Base-by-base conservation (phyloP, 1,140 invertebrate genomes). In the Mya arenaria region DNA sequence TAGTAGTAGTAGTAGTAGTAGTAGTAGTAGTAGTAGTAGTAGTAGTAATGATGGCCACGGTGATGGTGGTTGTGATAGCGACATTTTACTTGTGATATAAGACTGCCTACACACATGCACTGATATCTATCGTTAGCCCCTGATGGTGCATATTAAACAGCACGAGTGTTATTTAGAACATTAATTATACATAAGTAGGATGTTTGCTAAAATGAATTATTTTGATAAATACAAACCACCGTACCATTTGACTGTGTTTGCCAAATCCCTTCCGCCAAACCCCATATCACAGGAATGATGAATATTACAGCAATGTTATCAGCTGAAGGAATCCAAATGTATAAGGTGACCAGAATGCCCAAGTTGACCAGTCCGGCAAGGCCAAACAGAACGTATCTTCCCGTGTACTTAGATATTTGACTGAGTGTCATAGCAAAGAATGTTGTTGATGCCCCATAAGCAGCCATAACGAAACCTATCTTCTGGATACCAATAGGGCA, bases 391-490 rank as follows among this genome's bases (percentile, higher is more conserved):
- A 97, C 96, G 77, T 96, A 94, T 81, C 98, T 94, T 4, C 98
- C 98, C 62, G 97, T 96, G 90, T 96, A 96, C 90, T 98, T 98
- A 95, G 98, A 97, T 58, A 98, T 93, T 0, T 96, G 96, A 0
- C 97, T 97, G 89, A 98, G 98, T 2, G 97, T 92, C n/a, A 98
- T 93, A 6, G 97, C 98, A 90, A 97, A 97, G 10, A 97, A 92
- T 0, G 97, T 97, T 90, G 98, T 97, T 0, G 97, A 96, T 0
- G 97, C 96, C 2, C 97, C 98, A 90, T 98, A 98, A 89, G 96
- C 97, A 86, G 98, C 98, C 96, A 99, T 97, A 19, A 99, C 97
- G 91, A 97, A 98, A 52, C 98, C 98, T 28, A 99, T 97, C 82
- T 95, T 96, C 82, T 96, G 95, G 48, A 99, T 96, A 25, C 97